Conservation (phyloP, 2,113 vertebrate species). For the Sturnira hondurensis region DNA sequence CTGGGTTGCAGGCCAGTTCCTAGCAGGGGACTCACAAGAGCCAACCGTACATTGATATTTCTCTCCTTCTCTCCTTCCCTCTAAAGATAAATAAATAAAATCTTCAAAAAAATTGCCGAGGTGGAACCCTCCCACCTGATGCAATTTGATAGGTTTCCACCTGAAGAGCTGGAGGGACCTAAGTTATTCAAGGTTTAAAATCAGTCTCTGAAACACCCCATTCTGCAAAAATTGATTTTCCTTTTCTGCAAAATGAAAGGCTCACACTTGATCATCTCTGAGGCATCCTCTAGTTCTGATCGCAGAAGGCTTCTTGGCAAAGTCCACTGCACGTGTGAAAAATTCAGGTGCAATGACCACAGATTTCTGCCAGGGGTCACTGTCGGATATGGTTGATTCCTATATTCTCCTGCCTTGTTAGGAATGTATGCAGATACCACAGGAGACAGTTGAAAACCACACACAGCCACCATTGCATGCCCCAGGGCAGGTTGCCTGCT, state of each 20-base stretch:
- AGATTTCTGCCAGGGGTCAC: slow-evolving; percentile 24
- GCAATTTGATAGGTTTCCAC: background rate
- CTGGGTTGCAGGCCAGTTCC: too few relatives aligned
- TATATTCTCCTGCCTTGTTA: background rate
- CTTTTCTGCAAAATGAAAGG: background rate
- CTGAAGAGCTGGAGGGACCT: background rate
- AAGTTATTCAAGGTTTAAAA: background rate
- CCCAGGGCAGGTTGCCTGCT: background rate
- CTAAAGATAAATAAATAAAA: too few relatives aligned
- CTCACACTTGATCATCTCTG: background rate
- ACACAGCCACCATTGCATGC: background rate
- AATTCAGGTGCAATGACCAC: background rate
- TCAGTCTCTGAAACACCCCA: background rate
- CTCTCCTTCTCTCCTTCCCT: too few relatives aligned
- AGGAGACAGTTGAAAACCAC: background rate
- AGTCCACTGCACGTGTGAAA: background rate
- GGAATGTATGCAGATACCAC: background rate
- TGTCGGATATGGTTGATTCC: background rate
- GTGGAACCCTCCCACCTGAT: background rate
- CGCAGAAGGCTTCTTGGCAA: background rate
- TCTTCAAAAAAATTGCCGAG: background rate
- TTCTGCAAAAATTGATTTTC: background rate
- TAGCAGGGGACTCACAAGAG: too few relatives aligned
- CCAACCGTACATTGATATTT: too few relatives aligned
- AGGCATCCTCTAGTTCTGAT: background rate